Base-by-base conservation (phyloP, 2,113 vertebrate genomes). In the Engraulis encrasicolus region DNA sequence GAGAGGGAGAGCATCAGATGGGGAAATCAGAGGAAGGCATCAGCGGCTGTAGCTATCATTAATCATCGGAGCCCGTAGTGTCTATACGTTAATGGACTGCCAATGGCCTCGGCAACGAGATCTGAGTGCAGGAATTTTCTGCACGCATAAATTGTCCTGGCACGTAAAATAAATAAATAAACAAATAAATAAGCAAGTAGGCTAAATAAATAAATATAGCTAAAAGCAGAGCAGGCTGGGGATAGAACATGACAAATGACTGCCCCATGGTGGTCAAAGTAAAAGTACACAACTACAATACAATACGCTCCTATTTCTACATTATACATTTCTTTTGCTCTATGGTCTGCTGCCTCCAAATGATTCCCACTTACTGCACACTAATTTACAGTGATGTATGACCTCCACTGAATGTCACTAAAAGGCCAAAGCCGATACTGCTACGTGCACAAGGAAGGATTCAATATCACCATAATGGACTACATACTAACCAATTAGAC, bases 221-320 rank as follows among this genome's bases (percentile, higher is more conserved):
- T 23, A 34, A 74, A n/a, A 27, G 7, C 20, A 79, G 38, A 36
- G 19, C 23, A 50, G 18, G 58, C 23, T 23, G 6, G 9, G 37
- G 19, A n/a, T 74, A 81, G 45, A 50, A 36, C 80, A 12, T 80
- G 45, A 37, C 40, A 78, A 78, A 54, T 34, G 66, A 23, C 74
- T 80, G 85, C 82, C 79, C 58, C 78, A 36, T 61, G 23, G 78
- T 83, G 85, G 85, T n/a, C 50, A 37, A 48, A 78, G 37, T 23
- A 50, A 36, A 54, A 34, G 34, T 31, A 31, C 19, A 85, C 37
- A 45, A 50, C 74, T 82, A 27, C 11, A 15, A 74, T 74, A n/a
- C n/a, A n/a, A n/a, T n/a, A n/a, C n/a, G n/a, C n/a, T n/a, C 27
- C 12, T 34, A 27, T 31, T 71, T 12, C 61, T 74, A 0, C 27